Evolutionary conservation across 2,888 invertebrate genomes (phyloP), one percentile per base, ranked within the genome.

Genomic region (Ypsolopha sequella): DNA sequence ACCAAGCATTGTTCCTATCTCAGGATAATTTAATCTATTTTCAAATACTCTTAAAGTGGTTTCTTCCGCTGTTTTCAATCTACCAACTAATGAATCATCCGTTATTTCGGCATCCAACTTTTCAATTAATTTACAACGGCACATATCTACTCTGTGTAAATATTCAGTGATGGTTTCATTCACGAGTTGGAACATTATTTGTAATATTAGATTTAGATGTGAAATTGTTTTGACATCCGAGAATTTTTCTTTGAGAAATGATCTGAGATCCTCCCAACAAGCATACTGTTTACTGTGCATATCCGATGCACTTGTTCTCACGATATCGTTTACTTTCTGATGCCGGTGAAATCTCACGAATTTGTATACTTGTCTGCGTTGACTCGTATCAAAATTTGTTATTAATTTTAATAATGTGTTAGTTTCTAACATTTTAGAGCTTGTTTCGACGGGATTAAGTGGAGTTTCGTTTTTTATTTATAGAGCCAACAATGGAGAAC

Each of bases 151-250:
- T n/a, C 63, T 52, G 9, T 56, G 58, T 14, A 52, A 63, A 41
- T 60, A 65, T 8, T 66, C 59, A 0, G 58, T 62, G 0, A 65
- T 48, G 0, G 53, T 52, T 53, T 66, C 63, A 1, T 50, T 54
- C 0, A 58, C 56, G 52, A 59, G 65, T 58, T 65, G 63, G 14
- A 64, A 65, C 50, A 60, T 50, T 0, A 60, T 54, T 35, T 65
- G 61, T 0, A 65, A 38, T 52, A 63, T 60, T 6, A 62, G 33
- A 38, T 53, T 56, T 35, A 63, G 14, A 43, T 65, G 61, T 1
- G 54, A 50, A 13, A 64, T 14, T 0, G 63, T 63, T 57, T 62
- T 65, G 0, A 53, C 54, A 6, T 62, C 50, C 0, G 63, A 61
- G 10, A 58, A 63, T 51, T 58, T 62, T 4, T 24, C 24, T 24